phyloP scores from a whole-genome alignment of 2,888 invertebrate genomes.

The Eupithecia tripunctaria region DNA sequence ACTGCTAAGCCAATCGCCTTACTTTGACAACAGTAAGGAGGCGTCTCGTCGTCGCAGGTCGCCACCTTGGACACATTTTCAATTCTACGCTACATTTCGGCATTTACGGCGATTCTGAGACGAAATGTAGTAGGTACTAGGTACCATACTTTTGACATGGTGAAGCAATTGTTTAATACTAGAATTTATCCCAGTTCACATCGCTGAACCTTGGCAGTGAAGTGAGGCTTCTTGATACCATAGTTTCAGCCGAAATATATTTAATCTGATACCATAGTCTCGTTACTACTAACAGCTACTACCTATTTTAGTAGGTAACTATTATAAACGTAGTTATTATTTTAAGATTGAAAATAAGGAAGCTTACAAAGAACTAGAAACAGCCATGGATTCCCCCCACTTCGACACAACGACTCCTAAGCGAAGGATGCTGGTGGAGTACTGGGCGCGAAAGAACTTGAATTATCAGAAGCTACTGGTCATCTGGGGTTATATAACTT shows the following conservation, averaged over 20 bases:
- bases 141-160: no score
- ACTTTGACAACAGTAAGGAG: no score
- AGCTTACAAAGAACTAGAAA: conserved; percentile 61
- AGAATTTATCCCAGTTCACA: neutral
- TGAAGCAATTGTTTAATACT: no score
- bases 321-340: conserved; percentile 8
- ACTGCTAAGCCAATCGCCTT: no score
- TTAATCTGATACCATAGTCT: neutral
- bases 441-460: conserved; percentile 63
- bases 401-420: conserved; percentile 65
- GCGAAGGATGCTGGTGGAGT: conserved; percentile 57
- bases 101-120: no score
- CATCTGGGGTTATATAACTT: conserved; percentile 63
- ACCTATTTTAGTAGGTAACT: neutral
- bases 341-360: conserved; percentile 57
- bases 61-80: no score
- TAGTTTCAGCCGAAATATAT: no score
- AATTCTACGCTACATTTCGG: no score
- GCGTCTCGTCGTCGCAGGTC: no score
- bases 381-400: conserved; percentile 65
- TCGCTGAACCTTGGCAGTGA: no score
- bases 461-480: conserved; percentile 63
- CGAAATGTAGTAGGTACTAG: no score
- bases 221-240: no score
- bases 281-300: neutral